A percentile compares a stretch with the other conserved stretches of the same genome.
Evolutionary conservation across 2,797 vertebrate genomes (phyloP).

Genomic region (Prionace glauca): DNA sequence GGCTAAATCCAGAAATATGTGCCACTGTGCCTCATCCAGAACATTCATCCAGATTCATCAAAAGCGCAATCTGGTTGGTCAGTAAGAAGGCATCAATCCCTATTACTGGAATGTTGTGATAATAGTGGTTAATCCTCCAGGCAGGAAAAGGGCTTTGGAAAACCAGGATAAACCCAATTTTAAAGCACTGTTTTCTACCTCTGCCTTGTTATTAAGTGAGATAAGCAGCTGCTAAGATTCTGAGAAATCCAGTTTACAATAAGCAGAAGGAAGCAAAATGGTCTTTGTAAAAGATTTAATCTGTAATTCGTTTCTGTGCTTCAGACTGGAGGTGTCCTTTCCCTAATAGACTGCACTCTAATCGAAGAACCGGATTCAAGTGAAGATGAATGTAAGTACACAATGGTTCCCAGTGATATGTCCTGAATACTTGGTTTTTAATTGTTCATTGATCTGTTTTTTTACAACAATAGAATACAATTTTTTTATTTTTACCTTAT

Average conservation of each 20-base stretch:
- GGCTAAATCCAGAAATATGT: neutral
- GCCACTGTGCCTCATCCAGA: neutral
- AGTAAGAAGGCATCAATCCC: neutral
- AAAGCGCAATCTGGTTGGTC: neutral
- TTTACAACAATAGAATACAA: neutral
- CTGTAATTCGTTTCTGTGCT: conserved; percentile 48
- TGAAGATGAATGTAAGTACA: conserved; percentile 87
- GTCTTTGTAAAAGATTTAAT: conserved; percentile 14
- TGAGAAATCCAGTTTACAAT: neutral
- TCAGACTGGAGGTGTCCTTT: conserved; percentile 93
- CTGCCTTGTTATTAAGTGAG: neutral
- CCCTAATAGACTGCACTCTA: conserved; percentile 88
- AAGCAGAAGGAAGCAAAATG: neutral
- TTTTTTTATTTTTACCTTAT: neutral
- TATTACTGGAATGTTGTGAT: neutral
- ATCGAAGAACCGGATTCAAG: conserved; percentile 85
- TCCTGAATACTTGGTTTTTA: neutral
- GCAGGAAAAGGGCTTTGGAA: neutral
- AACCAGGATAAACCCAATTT: neutral
- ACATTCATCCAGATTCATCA: neutral
- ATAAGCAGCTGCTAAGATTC: neutral
- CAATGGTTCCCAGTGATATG: neutral
- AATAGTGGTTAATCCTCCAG: neutral
- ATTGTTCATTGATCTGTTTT: neutral
- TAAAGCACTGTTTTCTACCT: neutral